Conservation (phyloP, 2,888 invertebrate genomes). For the Copidosoma aretas region DNA sequence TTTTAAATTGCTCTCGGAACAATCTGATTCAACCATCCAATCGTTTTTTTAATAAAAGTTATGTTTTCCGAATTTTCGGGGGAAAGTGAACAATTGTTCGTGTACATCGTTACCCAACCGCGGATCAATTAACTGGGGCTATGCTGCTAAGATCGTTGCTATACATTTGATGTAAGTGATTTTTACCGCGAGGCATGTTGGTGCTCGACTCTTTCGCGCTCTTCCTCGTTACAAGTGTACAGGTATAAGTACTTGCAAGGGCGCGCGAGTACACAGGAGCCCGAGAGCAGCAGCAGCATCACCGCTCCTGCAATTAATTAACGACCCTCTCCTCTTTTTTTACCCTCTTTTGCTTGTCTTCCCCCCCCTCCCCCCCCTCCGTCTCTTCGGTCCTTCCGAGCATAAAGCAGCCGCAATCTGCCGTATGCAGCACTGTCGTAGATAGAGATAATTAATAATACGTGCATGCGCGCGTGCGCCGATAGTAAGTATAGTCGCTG, state of each 20-base stretch:
- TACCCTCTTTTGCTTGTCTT: background rate
- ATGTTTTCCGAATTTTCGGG: too few species aligned
- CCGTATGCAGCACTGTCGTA: background rate
- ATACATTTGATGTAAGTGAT: too few species aligned
- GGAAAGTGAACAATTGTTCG: too few species aligned
- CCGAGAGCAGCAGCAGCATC: background rate
- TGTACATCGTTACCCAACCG: too few species aligned
- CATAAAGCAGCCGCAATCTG: background rate
- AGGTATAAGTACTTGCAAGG: too few species aligned
- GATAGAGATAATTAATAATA: slow-evolving; percentile 3
- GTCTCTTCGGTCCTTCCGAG: background rate
- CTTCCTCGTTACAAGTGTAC: too few species aligned
- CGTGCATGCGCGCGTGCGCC: background rate
- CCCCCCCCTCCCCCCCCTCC: background rate
- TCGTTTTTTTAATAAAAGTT: too few species aligned
- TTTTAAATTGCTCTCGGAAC: too few species aligned
- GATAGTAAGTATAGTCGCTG: background rate
- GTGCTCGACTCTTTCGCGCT: background rate
- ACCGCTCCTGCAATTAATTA: background rate
- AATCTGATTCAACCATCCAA: too few species aligned
- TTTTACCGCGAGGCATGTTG: too few species aligned
- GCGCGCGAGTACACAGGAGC: background rate
- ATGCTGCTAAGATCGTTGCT: too few species aligned
- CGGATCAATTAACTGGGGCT: too few species aligned
- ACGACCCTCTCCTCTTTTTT: background rate